Evolutionary conservation across 2,797 vertebrate species (phyloP).

Genomic region (Hybognathus amarus): DNA sequence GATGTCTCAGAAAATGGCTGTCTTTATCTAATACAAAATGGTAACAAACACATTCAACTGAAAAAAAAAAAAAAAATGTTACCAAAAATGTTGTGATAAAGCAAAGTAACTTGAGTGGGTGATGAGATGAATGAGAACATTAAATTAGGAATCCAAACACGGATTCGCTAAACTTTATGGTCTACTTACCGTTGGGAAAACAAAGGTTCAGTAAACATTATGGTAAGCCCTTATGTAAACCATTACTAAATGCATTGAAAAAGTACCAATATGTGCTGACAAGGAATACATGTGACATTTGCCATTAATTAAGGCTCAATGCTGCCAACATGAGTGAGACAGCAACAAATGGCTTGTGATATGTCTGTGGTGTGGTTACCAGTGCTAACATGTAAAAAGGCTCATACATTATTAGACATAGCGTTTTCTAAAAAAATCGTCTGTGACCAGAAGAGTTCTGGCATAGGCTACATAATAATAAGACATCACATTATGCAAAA

Average conservation of each 20-base stretch:
- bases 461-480: constrained; percentile 42
- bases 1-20: constrained; percentile 82
- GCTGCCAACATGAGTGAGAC: constrained; percentile 22
- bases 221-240: constrained; percentile 43
- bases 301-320: constrained; percentile 20
- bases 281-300: constrained; percentile 24
- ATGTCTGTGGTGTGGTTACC: constrained; percentile 25
- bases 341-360: constrained; percentile 30
- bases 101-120: constrained; percentile 58
- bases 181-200: constrained; percentile 75
- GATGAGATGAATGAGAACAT: constrained; percentile 59
- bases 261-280: constrained; percentile 27
- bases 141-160: constrained; percentile 29
- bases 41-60: constrained; percentile 39
- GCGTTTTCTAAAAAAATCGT: constrained; percentile 51
- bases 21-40: constrained; percentile 67
- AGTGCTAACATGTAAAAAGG: constrained; percentile 23
- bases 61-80: constrained; percentile 18
- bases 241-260: background rate
- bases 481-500: constrained; percentile 10
- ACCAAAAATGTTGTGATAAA: constrained; percentile 36
- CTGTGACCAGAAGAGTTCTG: constrained; percentile 46
- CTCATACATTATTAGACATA: constrained; percentile 48
- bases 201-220: constrained; percentile 34
- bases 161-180: constrained; percentile 17